Evolutionary conservation across 2,888 invertebrate species (phyloP).

Genomic region (Yponomeuta malinellus): DNA sequence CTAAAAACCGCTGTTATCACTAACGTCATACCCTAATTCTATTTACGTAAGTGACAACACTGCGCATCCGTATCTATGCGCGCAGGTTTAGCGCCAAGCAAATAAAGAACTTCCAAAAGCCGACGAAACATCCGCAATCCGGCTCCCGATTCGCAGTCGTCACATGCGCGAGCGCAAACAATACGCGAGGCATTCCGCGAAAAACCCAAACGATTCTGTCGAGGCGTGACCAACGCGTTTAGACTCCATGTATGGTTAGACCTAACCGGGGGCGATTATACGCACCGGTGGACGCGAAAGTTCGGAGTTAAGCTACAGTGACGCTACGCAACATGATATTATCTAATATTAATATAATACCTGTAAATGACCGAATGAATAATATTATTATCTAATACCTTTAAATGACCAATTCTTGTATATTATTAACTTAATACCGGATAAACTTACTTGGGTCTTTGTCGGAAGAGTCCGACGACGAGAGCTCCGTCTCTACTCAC

Average conservation of each 20-base stretch:
- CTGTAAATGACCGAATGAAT: no score
- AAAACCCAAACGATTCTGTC: conserved; percentile 43
- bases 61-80: background rate
- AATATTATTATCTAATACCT: no score
- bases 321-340: background rate
- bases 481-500: no score
- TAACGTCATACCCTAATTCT: no score
- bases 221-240: background rate
- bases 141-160: conserved; percentile 25
- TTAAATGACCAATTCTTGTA: no score
- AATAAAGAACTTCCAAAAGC: background rate
- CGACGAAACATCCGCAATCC: conserved; percentile 10
- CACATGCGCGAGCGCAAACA: conserved; percentile 30
- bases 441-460: no score
- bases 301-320: background rate
- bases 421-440: no score
- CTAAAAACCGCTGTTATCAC: no score
- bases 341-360: background rate
- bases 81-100: background rate
- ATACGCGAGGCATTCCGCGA: conserved; percentile 28
- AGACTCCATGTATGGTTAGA: no score
- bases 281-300: background rate
- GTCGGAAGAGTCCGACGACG: no score
- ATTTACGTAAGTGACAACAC: no score
- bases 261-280: background rate